Conservation (phyloP, 2,888 invertebrate genomes). For the Agrochola macilenta region DNA sequence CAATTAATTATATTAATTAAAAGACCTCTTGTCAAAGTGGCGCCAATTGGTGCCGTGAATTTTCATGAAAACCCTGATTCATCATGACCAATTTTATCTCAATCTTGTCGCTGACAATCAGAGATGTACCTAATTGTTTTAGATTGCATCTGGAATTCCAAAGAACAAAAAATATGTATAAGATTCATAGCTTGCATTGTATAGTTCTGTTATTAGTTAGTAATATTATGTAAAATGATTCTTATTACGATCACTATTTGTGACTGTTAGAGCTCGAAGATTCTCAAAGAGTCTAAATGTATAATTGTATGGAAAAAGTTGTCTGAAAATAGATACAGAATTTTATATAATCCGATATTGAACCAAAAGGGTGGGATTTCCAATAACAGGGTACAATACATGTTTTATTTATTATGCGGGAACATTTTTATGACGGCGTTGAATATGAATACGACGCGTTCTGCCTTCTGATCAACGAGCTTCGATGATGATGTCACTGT, state of each 20-base stretch:
- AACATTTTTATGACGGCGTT: conserved; percentile 46
- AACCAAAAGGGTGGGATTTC: conserved; percentile 46
- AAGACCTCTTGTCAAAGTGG: no score
- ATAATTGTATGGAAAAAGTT: conserved; percentile 24
- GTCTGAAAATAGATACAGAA: conserved; percentile 15
- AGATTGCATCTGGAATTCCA: not conserved
- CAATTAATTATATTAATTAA: no score
- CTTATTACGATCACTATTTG: not conserved
- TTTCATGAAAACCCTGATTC: no score
- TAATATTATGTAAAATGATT: not conserved
- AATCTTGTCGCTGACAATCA: not conserved
- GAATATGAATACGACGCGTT: conserved; percentile 47
- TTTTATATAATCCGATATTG: conserved; percentile 37
- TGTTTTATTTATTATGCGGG: conserved; percentile 41
- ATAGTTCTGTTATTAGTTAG: no score
- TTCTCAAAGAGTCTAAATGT: conserved; percentile 1
- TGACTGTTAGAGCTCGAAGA: not conserved
- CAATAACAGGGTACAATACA: conserved; percentile 38
- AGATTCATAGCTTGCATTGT: not conserved
- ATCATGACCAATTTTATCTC: not conserved
- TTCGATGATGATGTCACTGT: conserved; percentile 35
- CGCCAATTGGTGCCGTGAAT: no score
- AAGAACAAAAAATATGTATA: not conserved
- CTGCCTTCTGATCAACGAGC: conserved; percentile 44
- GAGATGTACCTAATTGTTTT: not conserved